Conservation (phyloP, 53 echinoderm and acorn worm genomes). For the Holothuria leucospilota region DNA sequence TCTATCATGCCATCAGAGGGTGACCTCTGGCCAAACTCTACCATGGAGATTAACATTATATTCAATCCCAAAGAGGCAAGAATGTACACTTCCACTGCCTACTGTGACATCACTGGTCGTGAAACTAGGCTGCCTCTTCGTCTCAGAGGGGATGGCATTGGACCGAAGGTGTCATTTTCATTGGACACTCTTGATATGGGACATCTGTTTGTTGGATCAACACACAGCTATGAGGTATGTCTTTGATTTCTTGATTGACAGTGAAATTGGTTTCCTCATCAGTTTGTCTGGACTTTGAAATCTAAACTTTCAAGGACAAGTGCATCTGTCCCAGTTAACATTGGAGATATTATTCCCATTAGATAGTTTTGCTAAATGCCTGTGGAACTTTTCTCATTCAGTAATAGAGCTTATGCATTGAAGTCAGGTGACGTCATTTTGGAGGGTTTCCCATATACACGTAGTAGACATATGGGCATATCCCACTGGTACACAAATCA, state of each 20-base stretch:
- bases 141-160: slow-evolving; percentile 86
- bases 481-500: too few relatives aligned
- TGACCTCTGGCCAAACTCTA: slow-evolving; percentile 96
- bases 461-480: too few relatives aligned
- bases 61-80: slow-evolving; percentile 89
- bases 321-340: too few relatives aligned
- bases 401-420: too few relatives aligned
- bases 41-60: slow-evolving; percentile 83
- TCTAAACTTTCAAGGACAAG: too few relatives aligned
- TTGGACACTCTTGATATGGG: slow-evolving; percentile 96
- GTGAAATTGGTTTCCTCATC: background rate
- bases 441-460: too few relatives aligned
- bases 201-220: slow-evolving; percentile 93
- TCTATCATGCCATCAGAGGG: slow-evolving; percentile 88
- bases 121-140: slow-evolving; percentile 90
- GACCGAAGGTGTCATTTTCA: slow-evolving; percentile 89
- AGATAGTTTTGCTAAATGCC: too few relatives aligned
- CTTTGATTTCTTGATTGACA: background rate
- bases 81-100: slow-evolving; percentile 85
- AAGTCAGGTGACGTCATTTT: too few relatives aligned
- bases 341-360: too few relatives aligned
- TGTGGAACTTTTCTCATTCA: too few relatives aligned
- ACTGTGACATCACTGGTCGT: slow-evolving; percentile 96
- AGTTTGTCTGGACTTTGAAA: too few relatives aligned
- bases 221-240: slow-evolving; percentile 94